phyloP scores from a whole-genome alignment of 64 coral and sea anemone genomes.

The Platygyra sinensis region DNA sequence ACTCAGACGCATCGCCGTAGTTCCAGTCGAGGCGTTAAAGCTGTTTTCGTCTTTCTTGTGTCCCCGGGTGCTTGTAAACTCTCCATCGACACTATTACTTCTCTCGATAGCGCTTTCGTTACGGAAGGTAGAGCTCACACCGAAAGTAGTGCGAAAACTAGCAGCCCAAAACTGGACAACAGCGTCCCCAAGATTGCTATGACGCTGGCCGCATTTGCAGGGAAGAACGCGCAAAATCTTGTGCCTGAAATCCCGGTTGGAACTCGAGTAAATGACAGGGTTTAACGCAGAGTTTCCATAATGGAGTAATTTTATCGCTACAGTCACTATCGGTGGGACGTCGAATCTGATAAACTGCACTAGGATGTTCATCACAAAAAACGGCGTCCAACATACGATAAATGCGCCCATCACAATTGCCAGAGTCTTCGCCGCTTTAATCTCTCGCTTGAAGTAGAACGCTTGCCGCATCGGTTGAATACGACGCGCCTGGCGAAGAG shows the following conservation, averaged over 20 bases:
- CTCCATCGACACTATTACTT: neutral
- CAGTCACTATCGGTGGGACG: conserved; percentile 4
- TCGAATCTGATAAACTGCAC: conserved; percentile 5
- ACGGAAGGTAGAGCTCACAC: neutral
- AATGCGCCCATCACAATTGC: conserved; percentile 90
- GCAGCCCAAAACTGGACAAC: conserved; percentile 1
- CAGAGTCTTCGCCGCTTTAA: conserved; percentile 87
- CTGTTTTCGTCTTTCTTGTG: neutral
- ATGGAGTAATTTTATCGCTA: conserved; percentile 52
- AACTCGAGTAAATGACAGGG: conserved; percentile 58
- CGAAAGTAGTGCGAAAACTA: neutral
- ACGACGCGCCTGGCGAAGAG: conserved; percentile 63
- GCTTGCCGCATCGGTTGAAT: conserved; percentile 74
- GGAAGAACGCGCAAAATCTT: conserved; percentile 67
- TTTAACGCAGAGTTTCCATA: conserved; percentile 68
- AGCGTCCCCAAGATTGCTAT: conserved; percentile 17
- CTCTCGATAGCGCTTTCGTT: neutral
- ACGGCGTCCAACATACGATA: conserved; percentile 82
- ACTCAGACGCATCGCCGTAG: no score
- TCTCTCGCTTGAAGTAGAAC: conserved; percentile 80
- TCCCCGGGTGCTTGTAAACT: neutral
- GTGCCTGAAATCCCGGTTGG: conserved; percentile 58
- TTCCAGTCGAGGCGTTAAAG: neutral
- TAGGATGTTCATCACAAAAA: conserved; percentile 78
- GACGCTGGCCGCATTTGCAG: conserved; percentile 13